Conservation (phyloP, 2,797 vertebrate genomes). For the Anguilla obscura region DNA sequence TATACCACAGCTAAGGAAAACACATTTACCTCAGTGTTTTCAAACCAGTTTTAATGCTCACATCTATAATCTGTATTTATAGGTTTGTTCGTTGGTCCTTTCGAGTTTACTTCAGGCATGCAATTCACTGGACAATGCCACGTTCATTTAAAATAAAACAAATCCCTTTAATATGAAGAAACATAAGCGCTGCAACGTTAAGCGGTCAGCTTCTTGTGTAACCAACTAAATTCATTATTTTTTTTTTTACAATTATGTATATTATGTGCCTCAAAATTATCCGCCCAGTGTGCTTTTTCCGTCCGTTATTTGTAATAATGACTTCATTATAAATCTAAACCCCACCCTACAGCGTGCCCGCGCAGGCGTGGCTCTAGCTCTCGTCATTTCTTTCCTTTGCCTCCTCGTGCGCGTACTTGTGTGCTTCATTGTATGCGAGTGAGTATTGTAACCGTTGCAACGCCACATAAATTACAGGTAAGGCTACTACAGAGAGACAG, state of each 20-base stretch:
- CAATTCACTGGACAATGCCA: too few relatives aligned
- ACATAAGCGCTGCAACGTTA: too few relatives aligned
- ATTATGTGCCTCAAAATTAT: neutral
- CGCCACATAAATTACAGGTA: constrained; percentile 66
- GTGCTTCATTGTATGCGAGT: constrained; percentile 69
- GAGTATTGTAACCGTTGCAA: constrained; percentile 51
- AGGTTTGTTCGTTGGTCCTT: too few relatives aligned
- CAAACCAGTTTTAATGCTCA: too few relatives aligned
- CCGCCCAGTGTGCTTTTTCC: neutral
- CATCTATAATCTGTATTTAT: too few relatives aligned
- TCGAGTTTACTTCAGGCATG: too few relatives aligned
- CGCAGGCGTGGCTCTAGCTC: constrained; percentile 74
- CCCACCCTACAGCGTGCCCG: constrained; percentile 61
- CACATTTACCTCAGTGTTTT: too few relatives aligned
- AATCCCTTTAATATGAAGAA: too few relatives aligned
- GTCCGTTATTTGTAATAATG: constrained; percentile 26
- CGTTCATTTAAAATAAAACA: too few relatives aligned
- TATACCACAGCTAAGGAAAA: too few relatives aligned
- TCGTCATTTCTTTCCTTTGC: constrained; percentile 67
- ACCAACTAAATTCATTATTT: too few relatives aligned
- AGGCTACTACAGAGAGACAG: constrained; percentile 50
- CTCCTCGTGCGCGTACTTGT: constrained; percentile 66
- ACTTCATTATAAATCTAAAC: constrained; percentile 31
- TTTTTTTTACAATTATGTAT: neutral
- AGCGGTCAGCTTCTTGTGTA: too few relatives aligned